Evolutionary conservation across 2,113 vertebrate species (phyloP).

Genomic region (Heptranchias perlo): DNA sequence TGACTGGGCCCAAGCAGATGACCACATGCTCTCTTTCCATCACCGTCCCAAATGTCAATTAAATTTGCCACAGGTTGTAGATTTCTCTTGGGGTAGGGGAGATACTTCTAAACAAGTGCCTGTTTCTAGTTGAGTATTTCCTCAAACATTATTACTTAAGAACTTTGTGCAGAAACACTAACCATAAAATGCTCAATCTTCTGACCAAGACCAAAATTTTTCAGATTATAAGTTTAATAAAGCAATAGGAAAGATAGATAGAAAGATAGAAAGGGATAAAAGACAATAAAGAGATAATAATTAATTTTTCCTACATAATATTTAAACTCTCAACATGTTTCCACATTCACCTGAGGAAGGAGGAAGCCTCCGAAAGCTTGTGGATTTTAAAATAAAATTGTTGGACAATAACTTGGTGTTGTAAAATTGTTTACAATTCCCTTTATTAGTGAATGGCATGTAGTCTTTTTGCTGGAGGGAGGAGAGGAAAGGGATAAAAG

Average conservation of each 20-base stretch:
- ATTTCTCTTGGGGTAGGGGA: neutral
- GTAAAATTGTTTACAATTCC: too few species aligned
- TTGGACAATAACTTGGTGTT: too few species aligned
- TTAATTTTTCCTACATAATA: neutral
- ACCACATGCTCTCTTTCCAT: neutral
- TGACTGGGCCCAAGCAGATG: neutral
- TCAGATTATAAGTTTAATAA: too few species aligned
- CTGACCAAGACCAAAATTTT: neutral
- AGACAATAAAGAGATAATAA: neutral
- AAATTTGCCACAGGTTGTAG: neutral
- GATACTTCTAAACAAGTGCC: neutral
- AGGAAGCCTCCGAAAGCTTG: too few species aligned
- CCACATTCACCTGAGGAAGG: too few species aligned
- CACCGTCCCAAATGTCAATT: neutral
- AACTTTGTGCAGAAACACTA: neutral
- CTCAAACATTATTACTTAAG: neutral
- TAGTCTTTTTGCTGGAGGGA: neutral
- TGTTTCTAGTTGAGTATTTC: neutral
- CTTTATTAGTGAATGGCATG: neutral
- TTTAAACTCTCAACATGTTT: neutral
- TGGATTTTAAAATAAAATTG: too few species aligned
- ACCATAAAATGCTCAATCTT: neutral
- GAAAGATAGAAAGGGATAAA: neutral
- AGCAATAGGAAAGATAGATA: too few species aligned
- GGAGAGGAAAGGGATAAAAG: neutral